These are phyloP conservation scores for Petrophora chlorosata DNA, from an alignment of 2,888 invertebrate species.

Conservation along the genomic window DNA sequence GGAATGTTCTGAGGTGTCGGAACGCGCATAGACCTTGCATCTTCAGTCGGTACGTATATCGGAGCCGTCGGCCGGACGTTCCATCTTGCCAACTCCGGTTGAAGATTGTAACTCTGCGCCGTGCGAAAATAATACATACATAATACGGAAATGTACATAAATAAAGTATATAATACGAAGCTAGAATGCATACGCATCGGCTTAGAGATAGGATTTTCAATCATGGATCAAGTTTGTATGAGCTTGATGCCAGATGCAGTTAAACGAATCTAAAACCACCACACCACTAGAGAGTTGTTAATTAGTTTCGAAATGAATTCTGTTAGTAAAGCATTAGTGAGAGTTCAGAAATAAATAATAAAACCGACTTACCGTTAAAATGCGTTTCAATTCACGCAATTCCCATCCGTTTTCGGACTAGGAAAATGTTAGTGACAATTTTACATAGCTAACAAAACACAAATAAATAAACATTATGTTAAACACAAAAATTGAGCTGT, in stretches of 20 bases:
- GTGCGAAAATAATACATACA: constrained; percentile 52
- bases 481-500: constrained; percentile 73
- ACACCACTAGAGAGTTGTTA: constrained; percentile 75
- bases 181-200: constrained; percentile 64
- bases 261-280: constrained; percentile 66
- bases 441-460: constrained; percentile 39
- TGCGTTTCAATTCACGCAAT: constrained; percentile 32
- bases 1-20: constrained; percentile 76
- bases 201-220: constrained; percentile 76
- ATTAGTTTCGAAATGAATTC: constrained; percentile 36
- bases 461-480: constrained; percentile 17
- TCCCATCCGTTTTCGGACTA: constrained; percentile 36
- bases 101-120: constrained; percentile 80
- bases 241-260: constrained; percentile 48
- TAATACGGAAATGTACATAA: constrained; percentile 43
- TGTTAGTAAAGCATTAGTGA: constrained; percentile 69
- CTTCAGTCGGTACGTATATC: constrained; percentile 75
- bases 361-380: constrained; percentile 65
- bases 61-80: constrained; percentile 80
- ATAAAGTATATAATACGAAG: constrained; percentile 46
- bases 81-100: constrained; percentile 75
- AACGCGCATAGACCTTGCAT: constrained; percentile 62
- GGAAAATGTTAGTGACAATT: constrained; percentile 66
- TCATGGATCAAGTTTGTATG: constrained; percentile 50
- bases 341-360: constrained; percentile 51